Evolutionary conservation across 2,113 vertebrate species (phyloP), one percentile per base, ranked within the genome.

Genomic region (Grammomys dolichurus): DNA sequence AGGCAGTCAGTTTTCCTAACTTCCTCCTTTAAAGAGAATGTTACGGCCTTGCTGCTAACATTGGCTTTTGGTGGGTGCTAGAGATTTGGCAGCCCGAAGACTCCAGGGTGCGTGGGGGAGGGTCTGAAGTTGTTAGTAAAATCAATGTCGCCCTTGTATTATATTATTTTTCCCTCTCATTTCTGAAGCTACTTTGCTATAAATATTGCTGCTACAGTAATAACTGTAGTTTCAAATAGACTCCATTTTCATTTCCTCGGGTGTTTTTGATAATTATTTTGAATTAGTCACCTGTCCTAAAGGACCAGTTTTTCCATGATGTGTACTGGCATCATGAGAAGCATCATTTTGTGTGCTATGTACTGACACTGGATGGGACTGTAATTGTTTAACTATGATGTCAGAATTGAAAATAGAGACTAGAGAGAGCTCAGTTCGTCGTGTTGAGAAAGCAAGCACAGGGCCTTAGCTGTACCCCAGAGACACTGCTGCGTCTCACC

Each of bases 21-120:
- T 94, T 90, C 76, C 40, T 91, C 75, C 67, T 89, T 96, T 82
- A 69, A 87, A 60, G 73, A 65, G 14, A 46, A 31, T 77, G 19
- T 51, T 40, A 31, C 8, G 63, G 1, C 31, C 26, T 88, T 43
- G 70, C 43, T 67, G 16, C 72, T 63, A 54, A 63, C 31, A 8
- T 70, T 67, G 54, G 90, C 40, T 91, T 89, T 70, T 78, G 16
- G 72, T 58, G 36, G 24, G 1, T 84, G 36, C 22, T 24, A 36
- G 65, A n/a, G 65, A 22, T 54, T 51, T 16, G 84, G 40, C 77
- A 46, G 16, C 40, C 26, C 12, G 4, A 17, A 65, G 16, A 20
- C 10, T 17, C 9, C 36, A 63, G 16, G 26, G 17, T 43, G 2
- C 0, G 3, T 36, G 17, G 40, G 28, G 60, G 8, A 24, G 17